These are phyloP conservation scores for Marmota monax DNA, from an alignment of 2,113 vertebrate genomes.

Conservation along the genomic window DNA sequence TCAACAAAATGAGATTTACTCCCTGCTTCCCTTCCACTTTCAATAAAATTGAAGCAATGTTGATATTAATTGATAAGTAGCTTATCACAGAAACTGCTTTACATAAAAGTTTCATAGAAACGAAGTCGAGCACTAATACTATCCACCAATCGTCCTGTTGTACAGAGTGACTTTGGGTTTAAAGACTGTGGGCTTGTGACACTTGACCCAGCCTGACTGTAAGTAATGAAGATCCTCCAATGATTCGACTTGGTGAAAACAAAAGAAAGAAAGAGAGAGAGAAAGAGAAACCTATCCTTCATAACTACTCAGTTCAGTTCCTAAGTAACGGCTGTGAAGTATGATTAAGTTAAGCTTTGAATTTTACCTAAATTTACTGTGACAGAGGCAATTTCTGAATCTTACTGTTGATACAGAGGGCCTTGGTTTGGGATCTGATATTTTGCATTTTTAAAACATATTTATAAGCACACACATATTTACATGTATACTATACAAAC, in stretches of 20 bases:
- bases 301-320: background rate
- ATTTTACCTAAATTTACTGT: background rate
- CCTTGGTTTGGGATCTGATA: background rate
- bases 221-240: background rate
- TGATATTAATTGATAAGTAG: background rate
- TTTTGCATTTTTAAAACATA: background rate
- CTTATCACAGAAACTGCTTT: background rate
- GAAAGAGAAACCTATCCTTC: background rate
- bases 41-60: background rate
- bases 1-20: conserved; percentile 11
- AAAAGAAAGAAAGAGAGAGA: background rate
- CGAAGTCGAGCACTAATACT: background rate
- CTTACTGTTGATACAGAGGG: background rate
- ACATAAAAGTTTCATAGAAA: background rate
- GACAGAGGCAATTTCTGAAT: background rate
- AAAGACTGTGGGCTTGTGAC: background rate
- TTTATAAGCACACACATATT: background rate
- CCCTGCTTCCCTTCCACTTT: background rate
- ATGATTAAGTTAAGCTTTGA: background rate
- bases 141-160: background rate
- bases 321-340: background rate
- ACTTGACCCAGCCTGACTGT: background rate
- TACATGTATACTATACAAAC: background rate
- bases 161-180: background rate
- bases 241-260: background rate